Conservation (phyloP, 2,888 invertebrate genomes). For the Cyrtodaria siliqua region DNA sequence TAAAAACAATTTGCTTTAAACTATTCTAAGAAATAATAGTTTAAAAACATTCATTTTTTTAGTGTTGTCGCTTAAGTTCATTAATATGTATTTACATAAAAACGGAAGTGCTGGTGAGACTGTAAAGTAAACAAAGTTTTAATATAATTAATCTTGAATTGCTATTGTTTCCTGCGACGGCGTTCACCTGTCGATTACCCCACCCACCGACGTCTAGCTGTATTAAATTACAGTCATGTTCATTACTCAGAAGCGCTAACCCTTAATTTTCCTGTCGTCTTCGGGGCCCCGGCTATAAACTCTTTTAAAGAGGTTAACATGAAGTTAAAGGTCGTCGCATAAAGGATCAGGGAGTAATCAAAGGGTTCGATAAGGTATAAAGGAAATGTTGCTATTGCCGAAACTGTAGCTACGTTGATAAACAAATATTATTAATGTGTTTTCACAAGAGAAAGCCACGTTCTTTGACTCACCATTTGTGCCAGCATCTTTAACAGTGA, state of each 20-base stretch:
- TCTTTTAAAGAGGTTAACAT: conserved; percentile 28
- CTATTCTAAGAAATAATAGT: no score
- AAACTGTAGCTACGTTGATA: no score
- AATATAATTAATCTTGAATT: no score
- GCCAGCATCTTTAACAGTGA: no score
- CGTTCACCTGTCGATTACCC: conserved; percentile 59
- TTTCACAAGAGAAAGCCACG: neutral
- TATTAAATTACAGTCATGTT: conserved; percentile 47
- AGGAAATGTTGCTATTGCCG: no score
- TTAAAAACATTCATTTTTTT: no score
- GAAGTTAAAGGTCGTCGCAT: neutral
- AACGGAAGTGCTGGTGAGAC: no score
- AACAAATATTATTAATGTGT: neutral
- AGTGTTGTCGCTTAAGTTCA: no score
- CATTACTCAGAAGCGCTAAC: conserved; percentile 49
- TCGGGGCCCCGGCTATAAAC: conserved; percentile 33
- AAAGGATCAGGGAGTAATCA: neutral
- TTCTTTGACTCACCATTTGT: no score
- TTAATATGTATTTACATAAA: no score
- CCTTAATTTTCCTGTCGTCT: conserved; percentile 60
- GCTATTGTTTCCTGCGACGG: conserved; percentile 7
- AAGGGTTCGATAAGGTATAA: neutral
- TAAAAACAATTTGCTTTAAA: no score
- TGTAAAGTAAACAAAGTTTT: no score
- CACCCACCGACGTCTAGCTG: conserved; percentile 56